Evolutionary conservation across 2,113 vertebrate genomes (phyloP).

Genomic region (Sclerurus mexicanus): DNA sequence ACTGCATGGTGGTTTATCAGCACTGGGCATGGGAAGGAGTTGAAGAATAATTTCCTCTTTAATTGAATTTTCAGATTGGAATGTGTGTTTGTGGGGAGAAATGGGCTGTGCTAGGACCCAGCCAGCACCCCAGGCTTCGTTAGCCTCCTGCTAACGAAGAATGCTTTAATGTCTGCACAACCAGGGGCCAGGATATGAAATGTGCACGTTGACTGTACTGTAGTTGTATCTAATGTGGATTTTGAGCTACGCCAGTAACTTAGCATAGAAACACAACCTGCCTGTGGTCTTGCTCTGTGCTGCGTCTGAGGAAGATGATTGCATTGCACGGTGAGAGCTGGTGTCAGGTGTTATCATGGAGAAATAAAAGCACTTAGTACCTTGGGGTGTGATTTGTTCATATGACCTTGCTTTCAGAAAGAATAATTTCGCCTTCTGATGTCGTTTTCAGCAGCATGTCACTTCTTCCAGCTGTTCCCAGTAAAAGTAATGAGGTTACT

Average conservation of each 20-base stretch:
- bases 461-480: background rate
- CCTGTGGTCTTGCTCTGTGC: rapidly evolving
- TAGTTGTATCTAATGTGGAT: background rate
- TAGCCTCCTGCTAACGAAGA: background rate
- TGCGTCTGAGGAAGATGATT: background rate
- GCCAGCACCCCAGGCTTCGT: background rate
- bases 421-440: background rate
- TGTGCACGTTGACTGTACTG: rapidly evolving
- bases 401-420: background rate
- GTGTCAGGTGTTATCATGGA: background rate
- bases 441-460: background rate
- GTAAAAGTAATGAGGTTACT: background rate
- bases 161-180: background rate
- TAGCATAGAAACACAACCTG: rapidly evolving
- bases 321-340: rapidly evolving
- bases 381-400: background rate
- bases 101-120: rapidly evolving
- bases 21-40: background rate
- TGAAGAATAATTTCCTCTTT: slow-evolving; percentile 5
- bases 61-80: background rate
- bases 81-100: background rate
- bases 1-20: background rate
- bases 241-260: background rate
- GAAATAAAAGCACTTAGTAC: background rate
- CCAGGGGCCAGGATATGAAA: background rate